These are phyloP conservation scores for Xenotilapia caudafasciata DNA, from an alignment of 2,113 vertebrate genomes.

Conservation along the genomic window DNA sequence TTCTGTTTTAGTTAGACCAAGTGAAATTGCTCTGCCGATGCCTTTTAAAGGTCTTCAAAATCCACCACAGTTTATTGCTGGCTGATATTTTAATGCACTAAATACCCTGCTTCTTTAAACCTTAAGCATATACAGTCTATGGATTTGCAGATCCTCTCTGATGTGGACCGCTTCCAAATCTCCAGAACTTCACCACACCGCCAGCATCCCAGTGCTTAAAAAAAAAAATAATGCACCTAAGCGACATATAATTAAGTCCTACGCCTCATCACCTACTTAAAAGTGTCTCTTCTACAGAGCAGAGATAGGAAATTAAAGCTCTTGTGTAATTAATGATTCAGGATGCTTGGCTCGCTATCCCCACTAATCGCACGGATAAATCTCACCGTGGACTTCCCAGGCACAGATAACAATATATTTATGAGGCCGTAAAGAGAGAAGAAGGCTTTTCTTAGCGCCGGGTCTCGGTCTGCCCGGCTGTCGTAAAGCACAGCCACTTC, in stretches of 20 bases:
- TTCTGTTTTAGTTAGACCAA: not conserved
- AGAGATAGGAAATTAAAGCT: slow-evolving; percentile 59
- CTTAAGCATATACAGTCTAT: not conserved
- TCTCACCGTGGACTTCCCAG: slow-evolving; percentile 60
- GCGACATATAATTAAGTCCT: slow-evolving; percentile 69
- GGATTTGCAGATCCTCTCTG: slow-evolving; percentile 33
- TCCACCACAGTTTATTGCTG: not conserved
- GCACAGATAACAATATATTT: slow-evolving; percentile 76
- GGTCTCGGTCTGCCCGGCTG: slow-evolving; percentile 30
- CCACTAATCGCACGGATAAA: slow-evolving; percentile 70
- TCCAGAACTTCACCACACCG: not conserved
- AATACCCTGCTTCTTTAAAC: not conserved
- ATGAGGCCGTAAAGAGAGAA: slow-evolving; percentile 66
- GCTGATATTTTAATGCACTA: slow-evolving; percentile 1
- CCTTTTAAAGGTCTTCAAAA: not conserved
- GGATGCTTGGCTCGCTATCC: slow-evolving; percentile 64
- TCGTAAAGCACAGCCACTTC: slow-evolving; percentile 48
- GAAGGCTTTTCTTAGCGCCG: slow-evolving; percentile 42
- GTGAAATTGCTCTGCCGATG: not conserved
- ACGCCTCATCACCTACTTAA: slow-evolving; percentile 68
- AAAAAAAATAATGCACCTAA: slow-evolving; percentile 50
- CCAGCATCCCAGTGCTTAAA: slow-evolving; percentile 36
- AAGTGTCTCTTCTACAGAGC: slow-evolving; percentile 38
- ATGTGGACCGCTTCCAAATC: slow-evolving; percentile 50
- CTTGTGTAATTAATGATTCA: slow-evolving; percentile 70